Evolutionary conservation across 2,113 vertebrate genomes (phyloP), one percentile per base, ranked within the genome.

Genomic region (Alces alces): DNA sequence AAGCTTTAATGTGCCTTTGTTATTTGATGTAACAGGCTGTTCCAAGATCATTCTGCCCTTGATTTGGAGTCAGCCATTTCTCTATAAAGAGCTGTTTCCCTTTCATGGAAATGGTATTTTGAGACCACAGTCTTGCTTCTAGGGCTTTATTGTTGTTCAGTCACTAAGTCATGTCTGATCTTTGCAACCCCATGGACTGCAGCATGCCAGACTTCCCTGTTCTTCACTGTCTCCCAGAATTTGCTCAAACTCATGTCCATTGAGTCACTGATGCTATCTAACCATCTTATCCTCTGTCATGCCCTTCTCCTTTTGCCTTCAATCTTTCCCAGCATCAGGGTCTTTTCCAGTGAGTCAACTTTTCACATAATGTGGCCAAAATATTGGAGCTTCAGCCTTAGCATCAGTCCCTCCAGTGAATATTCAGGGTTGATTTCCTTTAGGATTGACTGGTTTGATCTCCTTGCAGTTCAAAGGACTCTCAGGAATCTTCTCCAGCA

Each of bases 31-130:
- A 73, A 82, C 30, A 79, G 16, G 28, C 47, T 85, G 7, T 80
- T 73, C 55, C 7, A 58, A 12, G 39, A 43, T 76, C 5, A 60
- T 88, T 85, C 55, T 91, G 45, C 27, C 45, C 30, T 97, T 5
- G 1, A 86, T 36, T 36, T 86, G 36, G 28, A 96, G 78, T 57
- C 19, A 87, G 85, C 36, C n/a, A 43, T 91, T 95, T 97, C 66
- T 95, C 43, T 64, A 55, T 64, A 55, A 78, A 60, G 50, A 90
- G 11, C 39, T 78, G 8, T 93, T 54, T 87, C 64, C 85, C 93
- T 92, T 91, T 89, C 33, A 88, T 84, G 60, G 36, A 88, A 97
- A 66, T 92, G 36, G 10, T 94, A 76, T 36, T 92, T 96, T 83
- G 78, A 98, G 45, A 92, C 25, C 11, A 58, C 12, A 73, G 0